Evolutionary conservation across 2,888 invertebrate genomes (phyloP).

Genomic region (Andrena marginata): DNA sequence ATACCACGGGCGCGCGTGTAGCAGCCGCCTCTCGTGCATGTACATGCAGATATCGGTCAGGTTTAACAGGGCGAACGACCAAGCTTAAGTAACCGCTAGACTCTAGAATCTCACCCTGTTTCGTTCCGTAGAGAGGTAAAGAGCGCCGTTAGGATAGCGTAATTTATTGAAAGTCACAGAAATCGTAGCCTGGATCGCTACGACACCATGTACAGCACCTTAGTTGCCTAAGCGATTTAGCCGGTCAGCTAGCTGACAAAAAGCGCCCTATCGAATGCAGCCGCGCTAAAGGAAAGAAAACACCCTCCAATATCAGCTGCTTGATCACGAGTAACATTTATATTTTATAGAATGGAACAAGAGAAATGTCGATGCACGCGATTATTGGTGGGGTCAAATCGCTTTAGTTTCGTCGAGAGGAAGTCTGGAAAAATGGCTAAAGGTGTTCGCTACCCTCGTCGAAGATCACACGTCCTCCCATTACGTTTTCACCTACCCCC

Average conservation of each 20-base stretch:
- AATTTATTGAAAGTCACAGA: slow-evolving; percentile 5
- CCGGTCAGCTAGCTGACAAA: slow-evolving; percentile 19
- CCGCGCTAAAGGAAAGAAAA: neutral
- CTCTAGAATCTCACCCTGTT: neutral
- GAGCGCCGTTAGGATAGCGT: neutral
- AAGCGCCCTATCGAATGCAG: neutral
- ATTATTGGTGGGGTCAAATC: no score
- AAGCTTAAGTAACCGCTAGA: neutral
- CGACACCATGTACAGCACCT: slow-evolving; percentile 42
- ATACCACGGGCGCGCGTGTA: neutral
- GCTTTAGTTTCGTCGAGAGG: no score
- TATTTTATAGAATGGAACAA: no score
- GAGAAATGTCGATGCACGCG: no score
- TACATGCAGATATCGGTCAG: neutral
- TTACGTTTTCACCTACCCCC: neutral
- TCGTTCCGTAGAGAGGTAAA: neutral
- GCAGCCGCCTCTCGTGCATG: slow-evolving; percentile 14
- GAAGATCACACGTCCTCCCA: neutral
- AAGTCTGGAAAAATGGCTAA: neutral
- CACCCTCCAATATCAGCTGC: neutral
- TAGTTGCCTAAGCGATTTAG: slow-evolving; percentile 42
- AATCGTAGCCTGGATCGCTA: slow-evolving; percentile 1
- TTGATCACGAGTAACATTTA: neutral
- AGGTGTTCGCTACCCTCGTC: neutral
- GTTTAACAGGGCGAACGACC: slow-evolving; percentile 7